These are phyloP conservation scores for Dasyurus viverrinus DNA, from an alignment of 2,113 vertebrate species.

Conservation along the genomic window DNA sequence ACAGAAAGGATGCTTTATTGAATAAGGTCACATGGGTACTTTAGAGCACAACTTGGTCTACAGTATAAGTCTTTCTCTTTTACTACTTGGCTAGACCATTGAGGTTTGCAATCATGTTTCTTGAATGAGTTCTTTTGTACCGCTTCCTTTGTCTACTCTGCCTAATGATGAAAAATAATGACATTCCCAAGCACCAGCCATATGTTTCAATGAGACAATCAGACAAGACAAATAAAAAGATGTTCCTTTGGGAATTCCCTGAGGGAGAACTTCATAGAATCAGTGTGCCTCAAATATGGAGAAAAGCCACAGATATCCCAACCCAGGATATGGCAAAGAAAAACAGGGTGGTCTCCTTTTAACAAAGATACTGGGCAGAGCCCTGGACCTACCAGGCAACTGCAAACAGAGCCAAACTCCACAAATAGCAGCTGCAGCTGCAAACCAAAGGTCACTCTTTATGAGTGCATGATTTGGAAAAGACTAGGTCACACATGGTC, in stretches of 20 bases:
- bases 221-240: neutral
- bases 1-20: neutral
- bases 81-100: neutral
- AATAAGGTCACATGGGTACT: neutral
- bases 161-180: neutral
- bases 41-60: neutral
- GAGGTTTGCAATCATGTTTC: neutral
- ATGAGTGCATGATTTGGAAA: slow-evolving; percentile 11
- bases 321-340: neutral
- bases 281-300: neutral
- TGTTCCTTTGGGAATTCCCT: neutral
- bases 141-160: neutral
- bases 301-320: neutral
- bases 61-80: neutral
- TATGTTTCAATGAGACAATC: neutral
- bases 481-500: neutral
- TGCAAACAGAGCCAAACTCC: neutral
- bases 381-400: neutral
- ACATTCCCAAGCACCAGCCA: neutral
- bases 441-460: neutral
- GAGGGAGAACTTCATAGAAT: neutral
- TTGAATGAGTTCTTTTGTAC: neutral
- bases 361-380: neutral
- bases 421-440: neutral
- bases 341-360: neutral